Evolutionary conservation across 2,888 invertebrate genomes (phyloP), one percentile per base, ranked within the genome.

Genomic region (Andrena praecox): DNA sequence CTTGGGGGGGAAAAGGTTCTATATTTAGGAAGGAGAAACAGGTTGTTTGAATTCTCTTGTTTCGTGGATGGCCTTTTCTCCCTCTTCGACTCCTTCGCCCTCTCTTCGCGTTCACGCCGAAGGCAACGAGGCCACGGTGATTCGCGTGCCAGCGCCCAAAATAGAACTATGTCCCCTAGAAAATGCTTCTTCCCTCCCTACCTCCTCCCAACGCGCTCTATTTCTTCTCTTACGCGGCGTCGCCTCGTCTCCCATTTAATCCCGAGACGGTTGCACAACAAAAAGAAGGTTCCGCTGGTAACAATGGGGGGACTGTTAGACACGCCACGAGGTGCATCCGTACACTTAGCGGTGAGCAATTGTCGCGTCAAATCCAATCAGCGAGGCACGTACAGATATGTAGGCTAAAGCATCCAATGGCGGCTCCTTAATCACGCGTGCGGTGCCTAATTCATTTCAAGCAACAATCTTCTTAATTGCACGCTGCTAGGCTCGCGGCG

Each of bases 281-380:
- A 85, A 85, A 85, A 84, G 73, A 85, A 84, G 73, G 82, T 81
- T 74, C 52, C 60, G 20, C 20, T 27, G 69, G 54, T 72, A 42
- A 62, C 77, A 72, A 84, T 66, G 64, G 82, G 75, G 42, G 77
- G 63, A 60, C 66, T 27, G 79, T 87, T 87, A 81, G 67, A n/a
- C 52, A 48, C 56, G 48, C 33, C 67, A 63, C 68, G 67, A 74
- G 77, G 80, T 87, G 85, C 84, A 85, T 82, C 63, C 80, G 80
- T 70, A 42, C 82, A 64, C 67, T 75, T 70, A 68, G 84, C 88
- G 81, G 80, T 54, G 82, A 76, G 79, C 89, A 90, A 93, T 92
- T 92, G 88, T 89, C 87, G 87, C 87, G 91, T 90, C 93, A 92
- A 91, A 92, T 89, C 87, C 88, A 90, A 92, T 93, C 87, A 87